A percentile compares a stretch with the other conserved stretches of the same genome.
Evolutionary conservation across 2,888 invertebrate genomes (phyloP).

Genomic region (Nipponacmea schrenckii): DNA sequence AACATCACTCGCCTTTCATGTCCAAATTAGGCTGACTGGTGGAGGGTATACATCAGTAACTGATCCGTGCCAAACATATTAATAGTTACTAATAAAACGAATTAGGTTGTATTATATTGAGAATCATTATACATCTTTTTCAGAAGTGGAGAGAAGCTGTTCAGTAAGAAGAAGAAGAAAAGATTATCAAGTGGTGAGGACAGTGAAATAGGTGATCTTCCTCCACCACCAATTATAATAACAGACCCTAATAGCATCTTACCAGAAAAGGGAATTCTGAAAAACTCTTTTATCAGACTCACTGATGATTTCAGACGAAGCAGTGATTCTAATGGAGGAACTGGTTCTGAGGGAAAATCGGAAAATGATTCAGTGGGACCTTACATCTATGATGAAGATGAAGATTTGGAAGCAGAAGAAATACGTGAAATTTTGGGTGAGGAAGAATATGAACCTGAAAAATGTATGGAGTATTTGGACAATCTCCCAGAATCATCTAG

Average conservation of each 20-base stretch:
- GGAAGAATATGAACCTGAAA: slow-evolving; percentile 40
- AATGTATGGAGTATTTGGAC: slow-evolving; percentile 48
- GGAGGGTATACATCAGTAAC: no score
- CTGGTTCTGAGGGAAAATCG: slow-evolving; percentile 38
- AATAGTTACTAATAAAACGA: no score
- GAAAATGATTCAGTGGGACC: slow-evolving; percentile 50
- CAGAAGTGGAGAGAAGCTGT: slow-evolving; percentile 7
- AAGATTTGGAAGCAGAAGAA: slow-evolving; percentile 56
- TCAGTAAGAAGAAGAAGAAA: slow-evolving; percentile 45
- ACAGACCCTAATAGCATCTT: slow-evolving; percentile 56
- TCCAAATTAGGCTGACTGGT: no score
- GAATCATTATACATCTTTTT: no score
- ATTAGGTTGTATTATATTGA: no score
- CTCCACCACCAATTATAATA: slow-evolving; percentile 58
- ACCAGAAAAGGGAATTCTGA: slow-evolving; percentile 63
- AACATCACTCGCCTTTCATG: no score
- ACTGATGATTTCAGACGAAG: slow-evolving; percentile 39
- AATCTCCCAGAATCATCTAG: slow-evolving; percentile 54
- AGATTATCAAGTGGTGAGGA: slow-evolving; percentile 52
- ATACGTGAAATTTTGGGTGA: slow-evolving; percentile 56
- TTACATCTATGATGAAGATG: slow-evolving; percentile 50
- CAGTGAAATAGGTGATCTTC: slow-evolving; percentile 56
- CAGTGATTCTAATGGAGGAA: slow-evolving; percentile 48
- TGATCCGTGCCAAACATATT: no score
- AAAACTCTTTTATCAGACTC: slow-evolving; percentile 45